Conservation (phyloP, 2,888 invertebrate species). For the Andrena flavipes region DNA sequence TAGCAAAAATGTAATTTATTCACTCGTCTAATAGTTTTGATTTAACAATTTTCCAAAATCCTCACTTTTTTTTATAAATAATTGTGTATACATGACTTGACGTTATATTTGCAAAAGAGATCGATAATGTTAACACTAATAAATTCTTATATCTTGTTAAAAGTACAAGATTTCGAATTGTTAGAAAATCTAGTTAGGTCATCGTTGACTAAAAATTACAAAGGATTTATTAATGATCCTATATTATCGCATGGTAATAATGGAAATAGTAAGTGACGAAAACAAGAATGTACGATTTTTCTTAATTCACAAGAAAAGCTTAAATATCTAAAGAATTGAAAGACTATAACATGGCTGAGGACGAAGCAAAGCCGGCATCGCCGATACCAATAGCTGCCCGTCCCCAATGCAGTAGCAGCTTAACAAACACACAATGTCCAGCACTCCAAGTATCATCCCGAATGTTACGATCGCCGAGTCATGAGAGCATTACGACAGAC, state of each 20-base stretch:
- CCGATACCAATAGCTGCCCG: conserved; percentile 69
- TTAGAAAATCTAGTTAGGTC: not conserved
- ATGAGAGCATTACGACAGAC: conserved; percentile 94
- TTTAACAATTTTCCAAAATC: not conserved
- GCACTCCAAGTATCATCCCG: conserved; percentile 87
- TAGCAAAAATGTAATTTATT: not conserved
- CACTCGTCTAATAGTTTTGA: not conserved
- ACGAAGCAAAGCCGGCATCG: conserved; percentile 75
- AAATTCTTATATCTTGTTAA: not conserved
- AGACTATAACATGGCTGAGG: conserved; percentile 76
- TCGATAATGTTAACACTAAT: not conserved
- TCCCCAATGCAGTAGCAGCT: conserved; percentile 57
- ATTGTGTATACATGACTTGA: not conserved
- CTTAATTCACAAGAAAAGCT: conserved; percentile 6
- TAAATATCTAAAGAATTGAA: conserved; percentile 11
- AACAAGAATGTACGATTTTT: not conserved
- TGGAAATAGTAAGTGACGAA: not conserved
- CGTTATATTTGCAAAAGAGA: not conserved
- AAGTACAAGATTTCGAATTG: not conserved
- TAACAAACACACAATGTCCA: conserved; percentile 83
- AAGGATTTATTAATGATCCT: not conserved
- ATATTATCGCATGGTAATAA: not conserved
- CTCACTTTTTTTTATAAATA: not conserved
- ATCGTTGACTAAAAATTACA: not conserved
- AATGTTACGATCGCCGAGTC: conserved; percentile 91